These are phyloP conservation scores for Agelaius phoeniceus DNA, from an alignment of 2,113 vertebrate species.

Conservation along the genomic window DNA sequence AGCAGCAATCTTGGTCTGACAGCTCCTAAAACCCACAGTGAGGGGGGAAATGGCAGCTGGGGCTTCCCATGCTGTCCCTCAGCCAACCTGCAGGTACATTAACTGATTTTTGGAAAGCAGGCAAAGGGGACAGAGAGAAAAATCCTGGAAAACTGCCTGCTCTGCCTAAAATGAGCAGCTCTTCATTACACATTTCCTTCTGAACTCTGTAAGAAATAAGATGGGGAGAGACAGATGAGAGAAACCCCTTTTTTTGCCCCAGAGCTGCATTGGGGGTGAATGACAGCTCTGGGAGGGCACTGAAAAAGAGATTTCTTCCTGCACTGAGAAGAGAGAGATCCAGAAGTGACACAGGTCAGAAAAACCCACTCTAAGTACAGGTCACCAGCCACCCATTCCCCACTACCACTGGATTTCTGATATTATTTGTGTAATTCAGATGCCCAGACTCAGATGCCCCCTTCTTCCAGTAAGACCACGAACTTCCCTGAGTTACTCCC, in stretches of 20 bases:
- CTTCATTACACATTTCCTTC: background rate
- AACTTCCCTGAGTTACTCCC: background rate
- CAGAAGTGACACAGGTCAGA: background rate
- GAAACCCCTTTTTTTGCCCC: rapidly evolving
- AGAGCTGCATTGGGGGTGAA: background rate
- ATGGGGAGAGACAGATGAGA: background rate
- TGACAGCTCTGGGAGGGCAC: background rate
- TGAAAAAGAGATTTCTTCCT: background rate
- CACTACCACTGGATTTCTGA: background rate
- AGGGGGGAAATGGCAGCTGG: background rate
- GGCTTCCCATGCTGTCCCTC: background rate
- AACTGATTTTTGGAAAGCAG: background rate
- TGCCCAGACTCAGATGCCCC: background rate
- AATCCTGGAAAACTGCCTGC: background rate
- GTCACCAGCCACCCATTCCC: background rate
- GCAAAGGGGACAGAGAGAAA: background rate
- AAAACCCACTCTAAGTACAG: background rate
- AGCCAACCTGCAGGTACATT: background rate
- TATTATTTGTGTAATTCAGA: background rate
- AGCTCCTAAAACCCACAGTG: background rate
- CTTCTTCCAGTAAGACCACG: background rate
- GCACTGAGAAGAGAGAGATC: background rate
- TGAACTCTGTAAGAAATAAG: background rate
- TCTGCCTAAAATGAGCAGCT: background rate
- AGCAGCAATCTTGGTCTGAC: background rate